Base-by-base conservation (phyloP, 2,797 vertebrate genomes). In the Channa striata region DNA sequence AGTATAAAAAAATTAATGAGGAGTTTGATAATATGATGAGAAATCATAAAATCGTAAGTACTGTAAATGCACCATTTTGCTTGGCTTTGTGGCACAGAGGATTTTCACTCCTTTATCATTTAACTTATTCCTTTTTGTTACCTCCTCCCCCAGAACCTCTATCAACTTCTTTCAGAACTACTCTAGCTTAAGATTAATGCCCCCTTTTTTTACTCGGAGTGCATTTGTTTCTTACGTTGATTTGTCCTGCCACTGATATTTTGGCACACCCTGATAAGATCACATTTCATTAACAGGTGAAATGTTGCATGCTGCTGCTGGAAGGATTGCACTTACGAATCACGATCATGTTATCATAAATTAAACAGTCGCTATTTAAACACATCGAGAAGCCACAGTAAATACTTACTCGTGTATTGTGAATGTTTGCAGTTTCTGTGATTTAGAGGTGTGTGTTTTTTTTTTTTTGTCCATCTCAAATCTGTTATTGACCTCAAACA, bases 21-120 rank as follows among this genome's bases (percentile, higher is more conserved):
- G 98, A 99, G 92, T 99, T 99, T 98, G 98, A 99, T 98, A 99
- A 99, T 98, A 99, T 99, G 98, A 99, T 99, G 98, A 94, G 98
- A 97, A 99, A 97, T 97, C 98, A 99, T 98, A 99, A 99, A 96
- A 98, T 99, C 96, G 96, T 98, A 98, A 95, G 95, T 95, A 93
- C 90, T 91, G 92, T 92, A 81, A 90, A 89, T 92, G 91, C 81
- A 91, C 91, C 64, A 72, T 91, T 93, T 92, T 94, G 93, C 92
- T 94, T 94, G 94, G 93, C 93, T 95, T 94, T 94, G 86, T 94
- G 90, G 91, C 92, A 93, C 91, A 92, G 84, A 89, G 89, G 91
- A 92, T 74, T 91, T 89, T 84, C 78, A 85, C 78, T 81, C 78
- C 82, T 64, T 72, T 62, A 78, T 61, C 58, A 82, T 81, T 87